Percentiles rank a stretch among this genome's conserved stretches.
These are phyloP conservation scores for Blennius ocellaris DNA, from an alignment of 2,113 vertebrate species.

Conservation along the genomic window DNA sequence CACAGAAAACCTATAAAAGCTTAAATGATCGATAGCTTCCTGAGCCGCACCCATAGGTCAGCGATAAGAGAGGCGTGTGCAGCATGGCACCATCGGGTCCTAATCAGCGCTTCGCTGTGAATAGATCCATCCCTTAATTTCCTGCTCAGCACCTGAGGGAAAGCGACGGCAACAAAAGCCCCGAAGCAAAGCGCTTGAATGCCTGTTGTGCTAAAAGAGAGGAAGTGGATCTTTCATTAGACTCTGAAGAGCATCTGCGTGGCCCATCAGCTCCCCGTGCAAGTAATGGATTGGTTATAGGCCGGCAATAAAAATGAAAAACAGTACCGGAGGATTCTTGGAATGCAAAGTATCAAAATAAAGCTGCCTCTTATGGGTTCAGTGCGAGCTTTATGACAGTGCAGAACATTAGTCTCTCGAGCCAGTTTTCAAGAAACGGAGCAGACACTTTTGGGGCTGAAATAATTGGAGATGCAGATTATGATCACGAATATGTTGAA, in stretches of 20 bases:
- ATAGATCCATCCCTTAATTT: conserved; percentile 55
- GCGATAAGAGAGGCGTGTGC: conserved; percentile 26
- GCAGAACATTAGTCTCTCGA: conserved; percentile 26
- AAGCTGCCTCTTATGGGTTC: neutral
- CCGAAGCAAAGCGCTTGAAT: conserved; percentile 24
- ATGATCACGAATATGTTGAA: conserved; percentile 19
- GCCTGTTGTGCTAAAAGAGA: conserved; percentile 27
- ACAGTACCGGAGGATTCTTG: conserved; percentile 17
- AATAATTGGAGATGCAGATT: conserved; percentile 18
- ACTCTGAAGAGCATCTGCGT: conserved; percentile 10
- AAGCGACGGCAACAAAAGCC: conserved; percentile 26
- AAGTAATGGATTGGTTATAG: conserved; percentile 33
- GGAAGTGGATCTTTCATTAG: conserved; percentile 42
- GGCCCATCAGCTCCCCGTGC: neutral
- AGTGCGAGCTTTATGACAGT: conserved; percentile 20
- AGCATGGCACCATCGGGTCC: conserved; percentile 38
- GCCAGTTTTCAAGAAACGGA: conserved; percentile 24
- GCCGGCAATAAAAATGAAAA: conserved; percentile 28
- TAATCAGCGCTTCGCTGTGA: conserved; percentile 43
- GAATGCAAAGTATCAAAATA: conserved; percentile 31
- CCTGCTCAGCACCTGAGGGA: conserved; percentile 48
- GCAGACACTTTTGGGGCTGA: neutral
- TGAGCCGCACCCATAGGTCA: neutral
- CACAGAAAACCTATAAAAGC: neutral
- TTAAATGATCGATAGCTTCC: neutral